These are phyloP conservation scores for Phengaris alcon DNA, from an alignment of 2,888 invertebrate genomes.

Conservation along the genomic window DNA sequence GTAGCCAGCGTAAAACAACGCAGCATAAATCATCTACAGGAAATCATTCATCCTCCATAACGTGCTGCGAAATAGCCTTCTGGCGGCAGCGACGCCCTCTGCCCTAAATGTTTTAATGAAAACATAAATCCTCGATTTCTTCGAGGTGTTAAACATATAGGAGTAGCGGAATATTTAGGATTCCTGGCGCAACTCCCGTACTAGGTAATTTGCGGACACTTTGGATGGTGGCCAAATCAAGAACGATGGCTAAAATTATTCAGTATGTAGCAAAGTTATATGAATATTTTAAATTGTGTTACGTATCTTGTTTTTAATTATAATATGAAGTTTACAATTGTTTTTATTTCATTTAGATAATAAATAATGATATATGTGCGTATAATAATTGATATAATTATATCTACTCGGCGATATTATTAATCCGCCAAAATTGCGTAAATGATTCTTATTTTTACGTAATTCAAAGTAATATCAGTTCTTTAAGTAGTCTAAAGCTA, in stretches of 20 bases:
- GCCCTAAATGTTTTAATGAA: slow-evolving; percentile 64
- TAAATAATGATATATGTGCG: neutral
- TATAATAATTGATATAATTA: neutral
- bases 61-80: slow-evolving; percentile 78
- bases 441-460: neutral
- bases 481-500: too few species aligned
- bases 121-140: slow-evolving; percentile 43
- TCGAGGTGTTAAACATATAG: slow-evolving; percentile 40
- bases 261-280: neutral
- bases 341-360: neutral
- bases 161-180: slow-evolving; percentile 40
- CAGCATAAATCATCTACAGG: slow-evolving; percentile 73
- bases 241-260: neutral
- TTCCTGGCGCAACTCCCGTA: slow-evolving; percentile 36
- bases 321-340: neutral
- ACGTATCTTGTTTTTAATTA: neutral
- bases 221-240: slow-evolving; percentile 36
- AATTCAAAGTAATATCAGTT: too few species aligned
- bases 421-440: neutral
- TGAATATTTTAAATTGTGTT: neutral
- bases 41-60: slow-evolving; percentile 78
- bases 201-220: slow-evolving; percentile 33
- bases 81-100: slow-evolving; percentile 60
- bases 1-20: slow-evolving; percentile 51
- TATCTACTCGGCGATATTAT: neutral